Conservation (phyloP, 2,888 invertebrate species). For the Rotaria magnacalcarata region DNA sequence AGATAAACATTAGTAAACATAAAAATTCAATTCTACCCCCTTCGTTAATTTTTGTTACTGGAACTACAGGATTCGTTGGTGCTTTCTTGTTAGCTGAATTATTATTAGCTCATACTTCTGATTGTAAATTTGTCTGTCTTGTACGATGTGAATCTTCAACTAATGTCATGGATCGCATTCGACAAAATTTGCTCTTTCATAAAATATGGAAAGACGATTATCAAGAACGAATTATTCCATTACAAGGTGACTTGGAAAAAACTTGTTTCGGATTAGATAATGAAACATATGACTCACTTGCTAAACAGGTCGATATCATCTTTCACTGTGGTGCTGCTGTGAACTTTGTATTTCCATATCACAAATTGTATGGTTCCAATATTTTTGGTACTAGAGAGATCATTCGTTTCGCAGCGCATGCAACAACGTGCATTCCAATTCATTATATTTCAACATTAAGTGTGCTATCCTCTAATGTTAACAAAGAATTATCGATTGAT, state of each 20-base stretch:
- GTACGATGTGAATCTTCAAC: background rate
- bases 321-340: conserved; percentile 14
- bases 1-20: background rate
- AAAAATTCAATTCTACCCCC: background rate
- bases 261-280: background rate
- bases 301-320: background rate
- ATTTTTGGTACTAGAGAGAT: background rate
- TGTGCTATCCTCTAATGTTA: background rate
- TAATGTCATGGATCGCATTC: background rate
- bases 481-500: background rate
- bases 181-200: background rate
- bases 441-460: conserved; percentile 1
- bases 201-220: background rate
- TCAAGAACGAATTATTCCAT: background rate
- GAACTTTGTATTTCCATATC: background rate
- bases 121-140: background rate
- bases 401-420: background rate
- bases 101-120: background rate
- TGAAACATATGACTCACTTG: background rate
- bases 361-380: background rate
- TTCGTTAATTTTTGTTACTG: background rate
- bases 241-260: background rate
- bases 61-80: background rate
- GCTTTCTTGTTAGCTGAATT: background rate
- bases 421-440: background rate